Base-by-base conservation (phyloP, 2,797 vertebrate species). In the Coreius guichenoti region DNA sequence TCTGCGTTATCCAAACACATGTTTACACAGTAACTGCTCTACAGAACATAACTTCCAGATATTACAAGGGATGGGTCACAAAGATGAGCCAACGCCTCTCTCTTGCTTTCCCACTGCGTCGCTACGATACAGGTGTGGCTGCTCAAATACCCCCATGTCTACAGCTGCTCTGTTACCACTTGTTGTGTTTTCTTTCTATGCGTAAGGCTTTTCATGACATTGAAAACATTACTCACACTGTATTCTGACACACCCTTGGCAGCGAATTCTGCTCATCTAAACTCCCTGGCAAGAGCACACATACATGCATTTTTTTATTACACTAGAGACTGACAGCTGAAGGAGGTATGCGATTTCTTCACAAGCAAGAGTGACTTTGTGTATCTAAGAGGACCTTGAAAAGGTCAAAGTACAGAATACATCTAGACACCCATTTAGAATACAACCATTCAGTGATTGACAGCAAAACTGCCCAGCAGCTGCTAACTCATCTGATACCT, bases 221-320 rank as follows among this genome's bases (percentile, higher is more conserved):
- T n/a, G n/a, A n/a, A 19, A 14, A 75, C 31, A 54, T 76, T 68
- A 83, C 45, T 83, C 82, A 83, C n/a, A 21, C 70, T 33, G 43
- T 54, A 21, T 54, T 26, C 82, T 54, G 72, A 56, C 73, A 83
- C 82, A 83, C 82, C 82, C 82, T 54, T 16, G 1, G 47, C 31
- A 29, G 31, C 4, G 12, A 21, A 47, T 31, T 73, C 54, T n/a
- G 54, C 67, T 54, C 2, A 0, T 39, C 21, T 19, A 14, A 58
- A 39, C 29, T 65, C 16, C 9, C 81, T 47, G 5, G 43, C 72
- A 70, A 12, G 9, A 33, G 13, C 45, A 45, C 67, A 58, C 67
- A 39, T 8, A 17, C 39, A 67, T 31, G 21, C 45, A 61, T 65
- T 75, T 1, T 33, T 51, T 54, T 54, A 33, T 21, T 23, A 33